Conservation (phyloP, 2,797 vertebrate species). For the Cichlasoma orientale region DNA sequence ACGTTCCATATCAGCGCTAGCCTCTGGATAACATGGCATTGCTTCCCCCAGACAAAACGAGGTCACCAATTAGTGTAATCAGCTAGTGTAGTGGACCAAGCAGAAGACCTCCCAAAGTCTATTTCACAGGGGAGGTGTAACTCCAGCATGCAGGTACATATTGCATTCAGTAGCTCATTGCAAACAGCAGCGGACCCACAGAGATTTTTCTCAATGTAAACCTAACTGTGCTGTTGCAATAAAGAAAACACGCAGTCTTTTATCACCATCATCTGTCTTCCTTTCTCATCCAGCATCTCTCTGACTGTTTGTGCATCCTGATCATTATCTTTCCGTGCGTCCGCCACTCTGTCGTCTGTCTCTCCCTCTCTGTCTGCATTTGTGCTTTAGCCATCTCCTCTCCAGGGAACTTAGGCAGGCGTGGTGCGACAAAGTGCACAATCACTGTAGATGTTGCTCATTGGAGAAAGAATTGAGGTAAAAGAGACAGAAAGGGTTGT, state of each 20-base stretch:
- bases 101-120: not conserved
- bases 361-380: conserved; percentile 26
- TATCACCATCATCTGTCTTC: conserved; percentile 28
- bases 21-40: not conserved
- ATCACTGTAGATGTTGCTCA: conserved; percentile 57
- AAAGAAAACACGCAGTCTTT: conserved; percentile 34
- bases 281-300: conserved; percentile 15
- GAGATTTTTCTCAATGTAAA: conserved; percentile 9
- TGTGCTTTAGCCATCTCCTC: conserved; percentile 51
- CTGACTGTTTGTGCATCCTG: conserved; percentile 41
- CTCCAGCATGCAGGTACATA: not conserved
- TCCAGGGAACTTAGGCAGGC: conserved; percentile 56
- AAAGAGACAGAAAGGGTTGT: conserved; percentile 17
- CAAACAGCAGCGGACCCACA: not conserved
- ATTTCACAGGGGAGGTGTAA: not conserved
- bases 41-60: conserved; percentile 6
- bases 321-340: conserved; percentile 56
- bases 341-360: conserved; percentile 31
- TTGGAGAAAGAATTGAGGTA: conserved; percentile 50
- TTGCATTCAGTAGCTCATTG: not conserved
- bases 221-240: conserved; percentile 8
- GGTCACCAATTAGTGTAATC: conserved; percentile 20
- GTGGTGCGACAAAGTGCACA: conserved; percentile 65
- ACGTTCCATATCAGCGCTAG: not conserved
- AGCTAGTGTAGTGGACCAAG: not conserved